Evolutionary conservation across 2,888 invertebrate genomes (phyloP).

Genomic region (Campoletis raptor): DNA sequence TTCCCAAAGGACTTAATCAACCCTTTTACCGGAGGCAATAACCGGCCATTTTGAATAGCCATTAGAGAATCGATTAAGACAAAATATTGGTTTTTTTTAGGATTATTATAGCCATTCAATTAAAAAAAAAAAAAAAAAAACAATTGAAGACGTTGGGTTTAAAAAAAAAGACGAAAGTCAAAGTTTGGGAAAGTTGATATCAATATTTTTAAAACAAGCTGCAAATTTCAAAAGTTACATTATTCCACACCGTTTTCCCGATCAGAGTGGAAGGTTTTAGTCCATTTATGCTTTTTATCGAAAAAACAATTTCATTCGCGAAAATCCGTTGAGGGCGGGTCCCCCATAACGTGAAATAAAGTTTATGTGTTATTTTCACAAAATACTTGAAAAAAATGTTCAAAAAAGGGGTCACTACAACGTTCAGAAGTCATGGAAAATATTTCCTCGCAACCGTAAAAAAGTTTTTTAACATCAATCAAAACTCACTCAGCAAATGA

Average conservation of each 20-base stretch:
- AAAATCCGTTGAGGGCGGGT: too few relatives aligned
- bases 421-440: not conserved
- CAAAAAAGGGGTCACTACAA: too few relatives aligned
- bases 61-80: not conserved
- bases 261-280: too few relatives aligned
- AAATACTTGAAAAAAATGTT: too few relatives aligned
- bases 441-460: not conserved
- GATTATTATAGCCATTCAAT: not conserved
- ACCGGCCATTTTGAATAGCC: conserved; percentile 9
- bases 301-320: too few relatives aligned
- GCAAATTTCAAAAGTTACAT: too few relatives aligned
- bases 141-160: not conserved
- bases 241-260: too few relatives aligned
- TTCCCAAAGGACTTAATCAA: conserved; percentile 2
- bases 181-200: not conserved
- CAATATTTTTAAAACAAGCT: not conserved
- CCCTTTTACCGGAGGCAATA: not conserved
- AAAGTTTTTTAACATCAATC: not conserved
- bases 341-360: too few relatives aligned
- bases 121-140: not conserved
- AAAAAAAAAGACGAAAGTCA: not conserved
- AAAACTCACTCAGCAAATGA: not conserved
- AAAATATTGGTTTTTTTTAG: not conserved
- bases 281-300: too few relatives aligned
- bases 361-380: too few relatives aligned